Conservation (phyloP, 1,140 invertebrate genomes). For the Batillaria attramentaria region DNA sequence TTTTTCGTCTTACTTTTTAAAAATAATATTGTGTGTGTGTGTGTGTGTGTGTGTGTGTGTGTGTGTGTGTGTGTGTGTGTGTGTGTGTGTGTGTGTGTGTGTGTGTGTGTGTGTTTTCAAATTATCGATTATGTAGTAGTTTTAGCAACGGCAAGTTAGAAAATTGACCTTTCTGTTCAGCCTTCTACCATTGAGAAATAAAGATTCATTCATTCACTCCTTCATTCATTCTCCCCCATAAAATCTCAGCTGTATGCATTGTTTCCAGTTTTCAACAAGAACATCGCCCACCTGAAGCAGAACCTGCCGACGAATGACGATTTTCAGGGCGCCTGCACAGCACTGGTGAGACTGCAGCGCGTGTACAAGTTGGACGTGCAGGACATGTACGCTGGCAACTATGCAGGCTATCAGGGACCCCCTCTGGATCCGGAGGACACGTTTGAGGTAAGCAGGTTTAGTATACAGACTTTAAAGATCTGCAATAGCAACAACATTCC, state of each 20-base stretch:
- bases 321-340: constrained; percentile 12
- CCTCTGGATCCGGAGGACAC: constrained; percentile 7
- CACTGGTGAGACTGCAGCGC: constrained; percentile 20
- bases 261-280: constrained; percentile 12
- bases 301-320: not conserved
- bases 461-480: too few relatives aligned
- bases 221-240: not conserved
- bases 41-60: not conserved
- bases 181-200: too few relatives aligned
- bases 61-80: not conserved
- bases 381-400: constrained; percentile 30
- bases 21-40: not conserved
- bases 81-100: not conserved
- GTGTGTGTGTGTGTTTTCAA: too few relatives aligned
- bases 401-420: constrained; percentile 21
- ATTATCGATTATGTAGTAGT: too few relatives aligned
- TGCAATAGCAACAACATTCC: too few relatives aligned
- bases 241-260: not conserved
- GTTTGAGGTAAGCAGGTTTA: constrained; percentile 4
- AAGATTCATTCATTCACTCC: too few relatives aligned
- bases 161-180: too few relatives aligned
- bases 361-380: constrained; percentile 21
- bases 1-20: not conserved
- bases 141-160: too few relatives aligned
- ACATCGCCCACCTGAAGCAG: not conserved